A percentile compares a stretch with the other conserved stretches of the same genome.
phyloP scores from a whole-genome alignment of 2,113 vertebrate species.

The Hymenochirus boettgeri region DNA sequence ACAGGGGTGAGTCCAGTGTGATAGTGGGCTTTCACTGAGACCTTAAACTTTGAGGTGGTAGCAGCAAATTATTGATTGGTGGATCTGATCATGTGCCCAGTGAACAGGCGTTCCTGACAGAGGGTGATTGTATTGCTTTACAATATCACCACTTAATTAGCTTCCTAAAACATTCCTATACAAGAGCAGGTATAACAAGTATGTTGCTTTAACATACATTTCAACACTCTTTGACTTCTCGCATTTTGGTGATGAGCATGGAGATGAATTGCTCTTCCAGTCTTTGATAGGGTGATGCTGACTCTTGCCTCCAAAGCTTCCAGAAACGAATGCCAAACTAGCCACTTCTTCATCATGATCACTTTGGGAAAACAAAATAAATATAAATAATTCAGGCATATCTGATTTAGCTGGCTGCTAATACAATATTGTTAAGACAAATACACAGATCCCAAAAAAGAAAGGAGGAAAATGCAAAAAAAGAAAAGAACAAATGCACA shows the following conservation, averaged over 20 bases:
- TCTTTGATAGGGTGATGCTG: slow-evolving; percentile 89
- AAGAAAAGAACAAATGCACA: neutral
- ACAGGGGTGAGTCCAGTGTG: too few relatives aligned
- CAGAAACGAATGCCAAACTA: slow-evolving; percentile 78
- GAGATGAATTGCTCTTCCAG: slow-evolving; percentile 85
- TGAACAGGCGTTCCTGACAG: too few relatives aligned
- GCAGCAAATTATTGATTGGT: too few relatives aligned
- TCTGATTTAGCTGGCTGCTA: neutral
- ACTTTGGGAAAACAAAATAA: slow-evolving; percentile 57
- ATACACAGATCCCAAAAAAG: too few relatives aligned
- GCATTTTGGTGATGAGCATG: slow-evolving; percentile 86
- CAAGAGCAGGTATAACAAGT: too few relatives aligned
- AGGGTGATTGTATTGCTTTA: too few relatives aligned
- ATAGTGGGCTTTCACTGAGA: too few relatives aligned
- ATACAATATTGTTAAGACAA: neutral
- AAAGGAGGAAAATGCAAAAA: neutral
- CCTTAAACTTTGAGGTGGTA: too few relatives aligned
- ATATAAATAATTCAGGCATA: neutral
- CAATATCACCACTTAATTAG: too few relatives aligned
- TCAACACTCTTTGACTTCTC: slow-evolving; percentile 87
- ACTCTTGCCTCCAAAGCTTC: slow-evolving; percentile 75
- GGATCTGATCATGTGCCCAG: too few relatives aligned
- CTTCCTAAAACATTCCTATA: too few relatives aligned
- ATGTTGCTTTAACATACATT: slow-evolving; percentile 59
- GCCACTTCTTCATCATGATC: slow-evolving; percentile 93